Percentiles rank a stretch among this genome's conserved stretches.
phyloP scores from a whole-genome alignment of 2,113 vertebrate genomes.

The Lampris megalopsis region DNA sequence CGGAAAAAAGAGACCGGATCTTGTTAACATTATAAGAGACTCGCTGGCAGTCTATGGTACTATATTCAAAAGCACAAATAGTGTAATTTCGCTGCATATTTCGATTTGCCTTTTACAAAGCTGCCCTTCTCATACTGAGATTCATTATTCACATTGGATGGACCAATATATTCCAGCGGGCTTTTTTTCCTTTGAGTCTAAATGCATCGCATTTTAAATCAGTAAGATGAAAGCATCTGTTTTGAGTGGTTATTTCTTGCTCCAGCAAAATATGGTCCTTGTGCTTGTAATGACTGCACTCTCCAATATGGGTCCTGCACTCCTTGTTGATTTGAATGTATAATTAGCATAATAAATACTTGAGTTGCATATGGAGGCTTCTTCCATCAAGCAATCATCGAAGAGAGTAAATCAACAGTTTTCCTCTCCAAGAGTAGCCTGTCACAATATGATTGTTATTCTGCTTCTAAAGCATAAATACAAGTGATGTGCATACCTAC shows the following conservation, averaged over 20 bases:
- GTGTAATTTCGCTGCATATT: neutral
- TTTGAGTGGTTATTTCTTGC: constrained; percentile 75
- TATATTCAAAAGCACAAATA: too few species aligned
- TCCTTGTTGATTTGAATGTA: constrained; percentile 75
- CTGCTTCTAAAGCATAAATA: constrained; percentile 58
- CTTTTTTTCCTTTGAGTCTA: constrained; percentile 58
- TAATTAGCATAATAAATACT: constrained; percentile 83
- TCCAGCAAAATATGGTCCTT: constrained; percentile 64
- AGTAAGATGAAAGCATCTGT: constrained; percentile 77
- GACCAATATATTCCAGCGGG: constrained; percentile 29
- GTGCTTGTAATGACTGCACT: constrained; percentile 70
- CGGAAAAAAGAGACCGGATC: too few species aligned
- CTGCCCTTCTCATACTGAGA: constrained; percentile 28
- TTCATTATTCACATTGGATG: constrained; percentile 57
- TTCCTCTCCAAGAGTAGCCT: constrained; percentile 47
- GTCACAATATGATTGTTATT: constrained; percentile 63
- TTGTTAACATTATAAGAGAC: too few species aligned
- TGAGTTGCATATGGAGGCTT: constrained; percentile 64
- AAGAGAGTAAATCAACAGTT: constrained; percentile 70
- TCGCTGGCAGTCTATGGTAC: constrained; percentile 3
- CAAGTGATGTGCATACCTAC: constrained; percentile 33
- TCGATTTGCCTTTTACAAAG: constrained; percentile 31
- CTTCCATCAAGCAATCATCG: constrained; percentile 69
- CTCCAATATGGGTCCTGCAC: constrained; percentile 56
- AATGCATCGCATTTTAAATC: constrained; percentile 73